These are phyloP conservation scores for Tridacna gigas DNA, from an alignment of 2,888 invertebrate genomes.

Conservation along the genomic window DNA sequence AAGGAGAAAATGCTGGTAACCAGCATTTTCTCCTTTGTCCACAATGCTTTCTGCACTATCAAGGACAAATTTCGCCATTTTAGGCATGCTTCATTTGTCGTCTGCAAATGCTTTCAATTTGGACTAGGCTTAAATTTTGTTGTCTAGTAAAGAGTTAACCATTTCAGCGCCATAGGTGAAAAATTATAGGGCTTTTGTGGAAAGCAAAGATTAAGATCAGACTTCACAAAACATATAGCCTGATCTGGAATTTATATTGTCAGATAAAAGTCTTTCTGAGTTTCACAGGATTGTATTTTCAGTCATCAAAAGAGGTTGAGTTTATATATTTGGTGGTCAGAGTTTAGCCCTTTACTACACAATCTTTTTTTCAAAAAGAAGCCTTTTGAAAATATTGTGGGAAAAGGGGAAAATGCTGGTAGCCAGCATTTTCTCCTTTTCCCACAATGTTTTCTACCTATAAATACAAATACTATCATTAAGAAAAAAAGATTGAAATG, in stretches of 20 bases:
- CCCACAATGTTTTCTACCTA: not conserved
- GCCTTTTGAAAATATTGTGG: conserved; percentile 5
- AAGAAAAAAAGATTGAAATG: too few relatives aligned
- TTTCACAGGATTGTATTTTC: too few relatives aligned
- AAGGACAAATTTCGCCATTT: not conserved
- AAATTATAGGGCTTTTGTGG: not conserved
- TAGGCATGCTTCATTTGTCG: not conserved
- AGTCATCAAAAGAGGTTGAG: too few relatives aligned
- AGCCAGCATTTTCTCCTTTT: not conserved
- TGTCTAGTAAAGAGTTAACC: not conserved
- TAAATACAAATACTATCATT: too few relatives aligned
- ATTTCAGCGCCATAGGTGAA: not conserved
- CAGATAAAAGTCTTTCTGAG: too few relatives aligned
- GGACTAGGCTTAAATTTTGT: not conserved
- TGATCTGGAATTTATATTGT: too few relatives aligned
- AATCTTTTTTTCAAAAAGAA: too few relatives aligned
- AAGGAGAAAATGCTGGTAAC: not conserved
- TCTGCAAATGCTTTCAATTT: not conserved
- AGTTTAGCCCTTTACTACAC: too few relatives aligned
- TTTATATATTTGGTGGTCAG: too few relatives aligned
- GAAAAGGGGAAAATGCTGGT: not conserved
- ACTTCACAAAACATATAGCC: too few relatives aligned
- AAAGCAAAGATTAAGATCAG: too few relatives aligned
- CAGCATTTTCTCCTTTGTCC: not conserved
- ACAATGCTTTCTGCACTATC: not conserved